These are phyloP conservation scores for Acrobasis repandana DNA, from an alignment of 2,888 invertebrate species.

Conservation along the genomic window DNA sequence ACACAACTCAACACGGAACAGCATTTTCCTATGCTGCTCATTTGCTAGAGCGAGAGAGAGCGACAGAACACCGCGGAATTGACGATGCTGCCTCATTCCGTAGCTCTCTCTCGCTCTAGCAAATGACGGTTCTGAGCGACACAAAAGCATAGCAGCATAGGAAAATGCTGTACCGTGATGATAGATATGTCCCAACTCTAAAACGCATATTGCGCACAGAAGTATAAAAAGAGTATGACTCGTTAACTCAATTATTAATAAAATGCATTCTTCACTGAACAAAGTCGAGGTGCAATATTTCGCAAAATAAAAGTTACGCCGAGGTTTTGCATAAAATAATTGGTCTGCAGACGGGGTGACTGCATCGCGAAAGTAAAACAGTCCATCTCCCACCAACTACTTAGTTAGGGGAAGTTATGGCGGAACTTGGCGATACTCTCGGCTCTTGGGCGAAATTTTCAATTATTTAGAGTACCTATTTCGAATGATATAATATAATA, in stretches of 20 bases:
- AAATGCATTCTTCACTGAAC: conserved; percentile 23
- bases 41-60: too few species aligned
- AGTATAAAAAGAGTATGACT: too few species aligned
- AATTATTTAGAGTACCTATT: conserved; percentile 16
- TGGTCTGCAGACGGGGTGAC: conserved; percentile 29
- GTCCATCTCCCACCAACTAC: conserved; percentile 5
- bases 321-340: conserved; percentile 41
- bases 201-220: too few species aligned
- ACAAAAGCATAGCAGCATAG: too few species aligned
- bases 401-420: conserved; percentile 11
- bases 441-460: conserved; percentile 4
- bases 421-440: conserved; percentile 8
- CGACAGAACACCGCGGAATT: too few species aligned
- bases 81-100: too few species aligned
- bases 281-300: conserved; percentile 33
- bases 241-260: background rate
- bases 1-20: too few species aligned
- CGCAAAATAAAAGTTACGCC: conserved; percentile 31
- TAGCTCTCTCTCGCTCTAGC: too few species aligned
- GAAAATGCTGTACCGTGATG: too few species aligned
- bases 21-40: too few species aligned
- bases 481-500: background rate
- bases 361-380: conserved; percentile 20
- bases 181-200: too few species aligned
- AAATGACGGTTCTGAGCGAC: too few species aligned